Base-by-base conservation (phyloP, 2,888 invertebrate species). In the Netelia fuscicornis region DNA sequence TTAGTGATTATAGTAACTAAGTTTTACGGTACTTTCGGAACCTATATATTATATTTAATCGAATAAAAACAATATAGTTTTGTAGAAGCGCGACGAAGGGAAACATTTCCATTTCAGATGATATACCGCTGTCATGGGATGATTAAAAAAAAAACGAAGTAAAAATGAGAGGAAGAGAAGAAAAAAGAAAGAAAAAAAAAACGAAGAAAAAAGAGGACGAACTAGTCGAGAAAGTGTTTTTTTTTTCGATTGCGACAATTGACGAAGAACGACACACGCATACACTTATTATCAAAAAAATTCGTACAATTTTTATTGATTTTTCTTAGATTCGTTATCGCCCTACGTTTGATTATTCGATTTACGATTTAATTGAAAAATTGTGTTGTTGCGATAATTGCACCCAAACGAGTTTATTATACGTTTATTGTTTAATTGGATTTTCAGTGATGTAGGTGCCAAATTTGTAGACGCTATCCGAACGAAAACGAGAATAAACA, bases 51-150 rank as follows among this genome's bases (percentile, higher is more conserved):
- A 92, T 92, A 93, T 90, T 90, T 92, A 93, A 88, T 92, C 91
- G 88, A 93, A 91, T 92, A 93, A 92, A 93, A 93, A 92, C 91
- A 86, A 89, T 93, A 91, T 93, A 93, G 92, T 93, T 93, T 93
- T 93, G 91, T 93, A 93, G 93, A 93, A 92, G 81, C 75, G 81
- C 83, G 79, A 86, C 82, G 79, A 79, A 77, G 60, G 83, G 37
- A 37, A 37, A 76, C 74, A 77, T 83, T 85, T 56, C 79, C 79
- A 85, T 82, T 80, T 83, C 81, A 80, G 85, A 86, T 68, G 67
- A 37, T 82, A 85, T 80, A 83, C 68, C 76, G 72, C 87, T 89
- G 90, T 90, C 89, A 88, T 89, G 89, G 89, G 87, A 89, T 87
- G 81, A 88, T 89, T 81, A 79, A 62, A 20, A 86, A 70, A 70